Evolutionary conservation across 37 sponge, comb jelly and placozoan species (phyloP).

Genomic region (Chondrilla cf. caribensis): DNA sequence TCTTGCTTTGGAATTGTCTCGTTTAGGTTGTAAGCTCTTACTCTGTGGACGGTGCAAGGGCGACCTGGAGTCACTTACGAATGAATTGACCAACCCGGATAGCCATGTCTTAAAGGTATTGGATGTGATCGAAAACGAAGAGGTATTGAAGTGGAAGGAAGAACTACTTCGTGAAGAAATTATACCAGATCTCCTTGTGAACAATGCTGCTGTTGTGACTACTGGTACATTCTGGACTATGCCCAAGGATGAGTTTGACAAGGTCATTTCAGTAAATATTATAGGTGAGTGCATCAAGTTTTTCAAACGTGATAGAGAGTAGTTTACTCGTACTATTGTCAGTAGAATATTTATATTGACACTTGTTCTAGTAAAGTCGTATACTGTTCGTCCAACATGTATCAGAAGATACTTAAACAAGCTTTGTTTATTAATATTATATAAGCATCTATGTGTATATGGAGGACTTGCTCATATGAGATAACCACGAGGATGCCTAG

Average conservation of each 20-base stretch:
- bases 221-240: conserved; percentile 17
- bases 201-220: conserved; percentile 10
- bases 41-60: conserved; percentile 6
- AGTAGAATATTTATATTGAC: too few species aligned
- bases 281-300: background rate
- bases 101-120: background rate
- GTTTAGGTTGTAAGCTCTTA: background rate
- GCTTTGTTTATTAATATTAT: too few species aligned
- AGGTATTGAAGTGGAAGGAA: background rate
- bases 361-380: too few species aligned
- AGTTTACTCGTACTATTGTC: too few species aligned
- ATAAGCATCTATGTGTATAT: too few species aligned
- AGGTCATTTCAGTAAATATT: conserved; percentile 1
- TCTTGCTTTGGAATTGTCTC: conserved; percentile 2
- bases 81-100: background rate
- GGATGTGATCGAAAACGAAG: background rate
- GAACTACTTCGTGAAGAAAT: background rate
- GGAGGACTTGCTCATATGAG: too few species aligned
- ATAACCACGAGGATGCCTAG: too few species aligned
- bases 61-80: background rate
- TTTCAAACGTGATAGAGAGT: too few species aligned
- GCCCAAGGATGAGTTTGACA: conserved; percentile 9
- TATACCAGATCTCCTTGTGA: conserved; percentile 20
- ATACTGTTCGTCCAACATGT: too few species aligned
- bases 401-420: too few species aligned